These are phyloP conservation scores for Sphaerophoria taeniata DNA, from an alignment of 2,888 invertebrate genomes.

Conservation along the genomic window DNA sequence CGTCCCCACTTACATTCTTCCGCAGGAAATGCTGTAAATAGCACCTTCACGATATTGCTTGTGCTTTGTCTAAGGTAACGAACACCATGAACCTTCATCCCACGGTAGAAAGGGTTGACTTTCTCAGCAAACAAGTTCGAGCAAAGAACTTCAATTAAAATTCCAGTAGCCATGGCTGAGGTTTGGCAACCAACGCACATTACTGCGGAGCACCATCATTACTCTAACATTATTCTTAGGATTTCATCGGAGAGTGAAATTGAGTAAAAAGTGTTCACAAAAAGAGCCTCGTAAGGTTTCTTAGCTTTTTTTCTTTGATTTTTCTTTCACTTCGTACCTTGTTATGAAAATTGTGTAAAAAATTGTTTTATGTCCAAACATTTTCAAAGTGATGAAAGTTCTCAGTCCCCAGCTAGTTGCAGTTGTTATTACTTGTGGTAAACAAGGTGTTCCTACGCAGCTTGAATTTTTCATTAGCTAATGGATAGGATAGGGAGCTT, in stretches of 20 bases:
- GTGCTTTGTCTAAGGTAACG: not conserved
- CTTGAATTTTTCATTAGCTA: constrained; percentile 42
- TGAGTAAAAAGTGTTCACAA: not conserved
- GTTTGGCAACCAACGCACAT: not conserved
- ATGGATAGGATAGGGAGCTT: constrained; percentile 14
- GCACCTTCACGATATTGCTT: constrained; percentile 10
- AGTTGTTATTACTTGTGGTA: not conserved
- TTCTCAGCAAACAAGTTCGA: constrained; percentile 30
- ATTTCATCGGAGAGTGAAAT: not conserved
- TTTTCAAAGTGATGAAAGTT: constrained; percentile 11
- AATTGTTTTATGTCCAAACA: constrained; percentile 31
- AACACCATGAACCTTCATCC: constrained; percentile 5
- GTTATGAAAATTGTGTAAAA: constrained; percentile 21
- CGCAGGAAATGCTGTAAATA: constrained; percentile 39
- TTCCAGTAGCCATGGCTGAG: constrained; percentile 23
- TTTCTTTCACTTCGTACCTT: not conserved
- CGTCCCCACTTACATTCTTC: not conserved
- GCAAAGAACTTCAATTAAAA: constrained; percentile 69
- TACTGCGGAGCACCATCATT: constrained; percentile 18
- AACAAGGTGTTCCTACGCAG: not conserved
- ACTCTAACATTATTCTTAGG: constrained; percentile 28
- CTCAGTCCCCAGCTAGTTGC: not conserved
- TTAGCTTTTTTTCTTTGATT: not conserved
- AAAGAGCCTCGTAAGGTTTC: not conserved
- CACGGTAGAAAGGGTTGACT: constrained; percentile 15